Base-by-base conservation (phyloP, 2,888 invertebrate species). In the Germaria angustata region DNA sequence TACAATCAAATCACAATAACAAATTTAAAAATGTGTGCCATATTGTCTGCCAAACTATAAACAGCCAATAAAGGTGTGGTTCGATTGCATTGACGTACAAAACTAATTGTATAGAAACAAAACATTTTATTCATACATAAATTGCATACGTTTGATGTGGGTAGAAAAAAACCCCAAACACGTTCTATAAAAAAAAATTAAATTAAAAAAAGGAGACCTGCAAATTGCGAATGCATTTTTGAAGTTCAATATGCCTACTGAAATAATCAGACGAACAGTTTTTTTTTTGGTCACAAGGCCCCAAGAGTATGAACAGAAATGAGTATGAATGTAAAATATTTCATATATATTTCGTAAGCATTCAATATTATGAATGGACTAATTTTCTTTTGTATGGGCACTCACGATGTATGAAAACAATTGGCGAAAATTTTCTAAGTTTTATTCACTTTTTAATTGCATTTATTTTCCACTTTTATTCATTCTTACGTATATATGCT, bases 41-140 rank as follows among this genome's bases (percentile, higher is more conserved):
- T 36, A 53, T 51, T 69, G 82, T 82, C 82, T 79, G 82, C 75
- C 79, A 82, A 24, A 39, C 59, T 36, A 39, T 32, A 66, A 72
- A 61, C 41, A 39, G 28, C 61, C 41, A 57, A 65, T 61, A 69
- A 51, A 82, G 79, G 79, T 75, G 79, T 75, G 79, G 69, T 69
- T 69, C 44, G 32, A n/a, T 69, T 41, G 59, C 39, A 72, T 59
- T 59, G 6, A 76, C 49, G 49, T 66, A 36, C 28, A n/a, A 68
- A 76, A 59, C 49, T 39, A 34, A 68, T 41, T 76, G 39, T 39
- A 17, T 46, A 55, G 3, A 55, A 65, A 46, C 5, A 65, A 66
- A 57, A 66, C 36, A 28, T 20, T 63, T 51, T 44, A 41, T n/a
- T n/a, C n/a, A n/a, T n/a, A n/a, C n/a, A n/a, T 51, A 53, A 55